A percentile compares a stretch with the other conserved stretches of the same genome.
Conservation (phyloP, 2,113 vertebrate genomes). For the Upupa epops region DNA sequence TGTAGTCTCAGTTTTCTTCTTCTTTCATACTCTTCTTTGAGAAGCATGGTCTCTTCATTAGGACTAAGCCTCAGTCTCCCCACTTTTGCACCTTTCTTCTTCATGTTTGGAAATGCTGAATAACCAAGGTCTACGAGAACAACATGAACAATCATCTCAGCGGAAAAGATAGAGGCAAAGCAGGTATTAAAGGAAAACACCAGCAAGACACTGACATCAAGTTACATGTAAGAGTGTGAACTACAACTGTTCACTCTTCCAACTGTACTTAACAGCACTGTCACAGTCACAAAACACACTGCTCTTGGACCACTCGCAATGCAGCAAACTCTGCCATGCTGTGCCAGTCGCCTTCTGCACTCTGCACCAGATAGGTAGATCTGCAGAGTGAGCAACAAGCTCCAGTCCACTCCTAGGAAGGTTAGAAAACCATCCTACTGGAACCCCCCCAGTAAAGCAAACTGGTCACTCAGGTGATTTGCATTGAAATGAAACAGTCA, state of each 20-base stretch:
- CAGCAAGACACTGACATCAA: too few species aligned
- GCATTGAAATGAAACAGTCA: too few species aligned
- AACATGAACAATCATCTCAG: not conserved
- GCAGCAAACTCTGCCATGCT: not conserved
- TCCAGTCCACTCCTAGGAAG: not conserved
- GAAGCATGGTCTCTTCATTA: conserved; percentile 88
- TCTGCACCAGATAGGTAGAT: not conserved
- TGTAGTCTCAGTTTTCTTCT: conserved; percentile 89
- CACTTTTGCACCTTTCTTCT: conserved; percentile 75
- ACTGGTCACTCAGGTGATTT: not conserved
- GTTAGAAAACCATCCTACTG: not conserved
- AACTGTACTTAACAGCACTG: not conserved
- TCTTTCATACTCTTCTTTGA: conserved; percentile 88
- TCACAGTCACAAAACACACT: not conserved
- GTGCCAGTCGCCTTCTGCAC: not conserved
- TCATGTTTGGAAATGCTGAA: conserved; percentile 73
- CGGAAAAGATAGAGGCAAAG: not conserved
- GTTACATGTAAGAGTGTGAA: not conserved
- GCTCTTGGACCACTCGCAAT: fast-evolving
- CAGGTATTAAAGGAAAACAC: not conserved
- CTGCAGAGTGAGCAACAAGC: not conserved
- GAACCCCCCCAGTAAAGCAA: not conserved
- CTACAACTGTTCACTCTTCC: not conserved
- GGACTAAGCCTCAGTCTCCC: conserved; percentile 83
- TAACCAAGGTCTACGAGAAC: not conserved